Evolutionary conservation across 2,113 vertebrate species (phyloP).

Genomic region (Eulacestoma nigropectus): DNA sequence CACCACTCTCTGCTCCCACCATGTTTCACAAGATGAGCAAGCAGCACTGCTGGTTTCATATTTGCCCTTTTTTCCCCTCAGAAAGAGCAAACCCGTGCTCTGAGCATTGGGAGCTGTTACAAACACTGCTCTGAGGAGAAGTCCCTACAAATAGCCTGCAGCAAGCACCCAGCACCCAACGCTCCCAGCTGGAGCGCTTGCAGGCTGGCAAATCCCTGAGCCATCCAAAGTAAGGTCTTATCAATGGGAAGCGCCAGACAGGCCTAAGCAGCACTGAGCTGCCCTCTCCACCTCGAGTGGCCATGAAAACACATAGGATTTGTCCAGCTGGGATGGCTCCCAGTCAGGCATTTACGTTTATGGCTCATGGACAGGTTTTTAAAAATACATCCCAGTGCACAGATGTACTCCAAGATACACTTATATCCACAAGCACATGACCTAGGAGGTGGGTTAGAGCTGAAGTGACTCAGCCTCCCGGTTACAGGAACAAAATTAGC

Average conservation of each 20-base stretch:
- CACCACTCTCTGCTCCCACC: background rate
- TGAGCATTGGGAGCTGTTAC: background rate
- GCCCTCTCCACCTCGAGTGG: background rate
- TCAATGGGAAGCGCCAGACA: background rate
- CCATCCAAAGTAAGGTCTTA: background rate
- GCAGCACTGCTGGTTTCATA: background rate
- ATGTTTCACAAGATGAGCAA: background rate
- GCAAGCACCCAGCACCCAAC: background rate
- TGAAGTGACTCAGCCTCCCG: conserved; percentile 43
- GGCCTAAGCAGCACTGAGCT: background rate
- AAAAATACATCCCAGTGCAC: conserved; percentile 25
- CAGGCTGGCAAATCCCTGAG: background rate
- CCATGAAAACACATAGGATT: background rate
- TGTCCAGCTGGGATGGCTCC: conserved; percentile 13
- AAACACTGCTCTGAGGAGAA: background rate
- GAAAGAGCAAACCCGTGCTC: background rate
- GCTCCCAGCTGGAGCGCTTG: background rate
- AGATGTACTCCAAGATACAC: background rate
- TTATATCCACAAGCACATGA: conserved; percentile 35
- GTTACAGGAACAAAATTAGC: conserved; percentile 57
- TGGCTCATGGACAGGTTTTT: background rate
- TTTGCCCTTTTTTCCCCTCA: background rate
- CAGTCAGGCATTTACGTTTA: background rate
- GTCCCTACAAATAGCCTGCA: background rate
- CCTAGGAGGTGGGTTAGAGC: conserved; percentile 15